Base-by-base conservation (phyloP, 2,888 invertebrate species). In the Acanthosepion pharaonis region DNA sequence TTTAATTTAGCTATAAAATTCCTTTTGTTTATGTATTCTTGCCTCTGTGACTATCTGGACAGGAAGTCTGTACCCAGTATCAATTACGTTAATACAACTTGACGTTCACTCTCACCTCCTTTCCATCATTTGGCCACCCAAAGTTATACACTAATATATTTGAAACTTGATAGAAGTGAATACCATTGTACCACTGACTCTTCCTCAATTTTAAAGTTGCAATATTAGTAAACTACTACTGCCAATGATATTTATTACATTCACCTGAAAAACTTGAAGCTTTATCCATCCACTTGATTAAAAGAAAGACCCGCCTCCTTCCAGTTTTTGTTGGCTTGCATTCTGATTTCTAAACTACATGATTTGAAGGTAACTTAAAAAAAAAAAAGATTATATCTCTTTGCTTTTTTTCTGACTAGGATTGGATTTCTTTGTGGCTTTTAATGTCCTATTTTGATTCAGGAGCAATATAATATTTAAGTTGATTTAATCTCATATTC, bases 21-120 rank as follows among this genome's bases (percentile, higher is more conserved):
- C n/a, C 33, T 78, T 33, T 78, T 59, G 59, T 20, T 78, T 78
- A 9, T 78, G n/a, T 78, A n/a, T 78, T 78, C n/a, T 78, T n/a
- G n/a, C 18, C 15, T 11, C n/a, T 78, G 5, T n/a, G n/a, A 33
- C 18, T n/a, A 78, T n/a, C 15, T 78, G 78, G n/a, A 15, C n/a
- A 78, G n/a, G 78, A 78, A 78, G 78, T 78, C 78, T 15, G n/a
- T 78, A 78, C n/a, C n/a, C 78, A n/a, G 78, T n/a, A 78, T 78
- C n/a, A 33, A 33, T 78, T 78, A 78, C 78, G 33, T n/a, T n/a
- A 15, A 18, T 64, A 64, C 28, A 64, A 28, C 28, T 25, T 28
- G 1, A 64, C 28, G 64, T 64, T 64, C 28, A 64, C 25, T 8
- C 51, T 51, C 51, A 11, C 8, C 51, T 15, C 51, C 51, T 6